phyloP scores from a whole-genome alignment of 2,797 vertebrate genomes.

The Fundulus diaphanus region DNA sequence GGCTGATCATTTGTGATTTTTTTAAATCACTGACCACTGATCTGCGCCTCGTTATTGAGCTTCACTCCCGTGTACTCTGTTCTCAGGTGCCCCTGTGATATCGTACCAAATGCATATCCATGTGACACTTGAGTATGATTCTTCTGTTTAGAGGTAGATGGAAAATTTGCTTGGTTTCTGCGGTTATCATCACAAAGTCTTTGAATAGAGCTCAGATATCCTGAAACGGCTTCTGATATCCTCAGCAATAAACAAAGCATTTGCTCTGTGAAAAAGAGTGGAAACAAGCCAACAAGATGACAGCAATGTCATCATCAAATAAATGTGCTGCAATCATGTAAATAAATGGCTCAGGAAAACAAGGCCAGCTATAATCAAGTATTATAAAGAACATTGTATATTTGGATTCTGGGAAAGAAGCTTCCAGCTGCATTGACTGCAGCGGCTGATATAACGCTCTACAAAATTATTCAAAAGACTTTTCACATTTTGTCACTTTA shows the following conservation, averaged over 20 bases:
- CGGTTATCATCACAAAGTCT: not conserved
- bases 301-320: constrained; percentile 31
- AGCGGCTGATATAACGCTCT: too few relatives aligned
- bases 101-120: not conserved
- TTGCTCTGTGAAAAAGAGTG: constrained; percentile 15
- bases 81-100: not conserved
- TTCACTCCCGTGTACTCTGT: not conserved
- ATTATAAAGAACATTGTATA: too few relatives aligned
- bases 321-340: too few relatives aligned
- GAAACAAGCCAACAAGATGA: constrained; percentile 11
- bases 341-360: too few relatives aligned
- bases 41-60: not conserved
- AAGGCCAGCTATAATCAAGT: too few relatives aligned
- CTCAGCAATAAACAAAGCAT: constrained; percentile 2
- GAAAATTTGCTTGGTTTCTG: not conserved
- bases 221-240: not conserved
- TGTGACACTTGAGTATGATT: too few relatives aligned
- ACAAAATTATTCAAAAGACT: too few relatives aligned
- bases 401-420: too few relatives aligned
- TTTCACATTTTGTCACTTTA: too few relatives aligned
- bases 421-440: too few relatives aligned
- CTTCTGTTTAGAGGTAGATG: not conserved
- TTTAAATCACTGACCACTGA: not conserved
- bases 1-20: too few relatives aligned
- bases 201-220: not conserved